These are phyloP conservation scores for Morpho achilles DNA, from an alignment of 2,888 invertebrate genomes.

Conservation along the genomic window DNA sequence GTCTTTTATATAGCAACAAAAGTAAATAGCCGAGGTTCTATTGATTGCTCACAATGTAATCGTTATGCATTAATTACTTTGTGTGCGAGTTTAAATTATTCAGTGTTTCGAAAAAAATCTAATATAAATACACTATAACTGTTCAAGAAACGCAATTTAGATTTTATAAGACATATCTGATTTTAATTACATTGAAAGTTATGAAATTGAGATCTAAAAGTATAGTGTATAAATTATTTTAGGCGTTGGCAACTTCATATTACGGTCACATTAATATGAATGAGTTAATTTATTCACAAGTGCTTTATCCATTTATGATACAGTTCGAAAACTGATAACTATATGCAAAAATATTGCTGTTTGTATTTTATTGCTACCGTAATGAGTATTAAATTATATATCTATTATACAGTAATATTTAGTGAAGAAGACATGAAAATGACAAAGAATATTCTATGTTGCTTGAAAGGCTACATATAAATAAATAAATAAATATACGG, in stretches of 20 bases:
- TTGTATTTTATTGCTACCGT: too few relatives aligned
- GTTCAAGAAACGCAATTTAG: conserved; percentile 4
- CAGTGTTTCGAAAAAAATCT: conserved; percentile 8
- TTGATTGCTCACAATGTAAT: conserved; percentile 22
- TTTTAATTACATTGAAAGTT: conserved; percentile 3
- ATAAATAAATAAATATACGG: too few relatives aligned
- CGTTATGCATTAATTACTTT: conserved; percentile 8
- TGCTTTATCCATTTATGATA: conserved; percentile 1
- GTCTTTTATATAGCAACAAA: conserved; percentile 35
- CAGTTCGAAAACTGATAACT: neutral
- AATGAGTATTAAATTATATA: too few relatives aligned
- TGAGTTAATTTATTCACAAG: conserved; percentile 10
- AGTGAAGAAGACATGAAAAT: too few relatives aligned
- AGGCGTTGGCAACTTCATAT: conserved; percentile 13
- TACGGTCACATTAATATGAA: conserved; percentile 6
- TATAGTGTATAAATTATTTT: conserved; percentile 11
- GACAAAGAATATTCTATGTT: too few relatives aligned
- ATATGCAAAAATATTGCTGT: neutral
- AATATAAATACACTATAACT: conserved; percentile 5
- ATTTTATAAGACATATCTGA: conserved; percentile 8
- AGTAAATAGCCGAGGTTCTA: conserved; percentile 28
- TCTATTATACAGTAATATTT: too few relatives aligned
- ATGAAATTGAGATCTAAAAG: conserved; percentile 6
- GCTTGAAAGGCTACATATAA: too few relatives aligned
- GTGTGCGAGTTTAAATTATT: conserved; percentile 6